Evolutionary conservation across 2,113 vertebrate species (phyloP), one percentile per base, ranked within the genome.

Genomic region (Ceyx melanurus): DNA sequence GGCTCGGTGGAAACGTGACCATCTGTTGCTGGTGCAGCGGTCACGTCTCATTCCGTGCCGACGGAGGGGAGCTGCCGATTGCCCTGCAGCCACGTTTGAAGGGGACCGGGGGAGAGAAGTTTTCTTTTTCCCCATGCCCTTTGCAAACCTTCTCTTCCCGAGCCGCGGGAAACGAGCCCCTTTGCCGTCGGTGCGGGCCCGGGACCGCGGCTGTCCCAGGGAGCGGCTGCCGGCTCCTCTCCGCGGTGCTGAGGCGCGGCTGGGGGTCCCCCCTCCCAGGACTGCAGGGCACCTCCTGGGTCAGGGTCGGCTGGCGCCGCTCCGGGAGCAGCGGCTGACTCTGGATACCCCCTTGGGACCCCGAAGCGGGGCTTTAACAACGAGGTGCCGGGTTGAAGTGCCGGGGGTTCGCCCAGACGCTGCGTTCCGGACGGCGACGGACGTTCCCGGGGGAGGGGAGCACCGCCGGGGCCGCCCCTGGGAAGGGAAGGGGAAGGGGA

Each of bases 1-100:
- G 81, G 70, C 60, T 71, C 35, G 53, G 67, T 72, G 3, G 18
- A 73, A 75, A 28, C 19, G 3, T 51, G 29, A 18, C 84, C 70
- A 64, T 95, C 94, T 94, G 89, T 78, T 91, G 86, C 93, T 67
- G 16, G 10, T 58, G 78, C 65, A 72, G 86, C 72, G 13, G 65
- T 83, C 82, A 37, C n/a, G 61, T 75, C 95, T 76, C 62, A 20
- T 70, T 92, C 82, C 82, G 51, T 33, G 43, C 75, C 85, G 84
- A 88, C 11, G 14, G 43, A 72, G 93, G 26, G 61, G 77, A 62
- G 74, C 42, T 6, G 77, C 25, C 71, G 40, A 42, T 70, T 50
- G 35, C 91, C 53, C 18, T 26, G 4, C 51, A 26, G 42, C 46
- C 84, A 57, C 46, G 13, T 10, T 64, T 62, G 45, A 22, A 67